A percentile compares a stretch with the other conserved stretches of the same genome.
These are phyloP conservation scores for Musca domestica DNA, from an alignment of 1,140 invertebrate species.

Conservation along the genomic window DNA sequence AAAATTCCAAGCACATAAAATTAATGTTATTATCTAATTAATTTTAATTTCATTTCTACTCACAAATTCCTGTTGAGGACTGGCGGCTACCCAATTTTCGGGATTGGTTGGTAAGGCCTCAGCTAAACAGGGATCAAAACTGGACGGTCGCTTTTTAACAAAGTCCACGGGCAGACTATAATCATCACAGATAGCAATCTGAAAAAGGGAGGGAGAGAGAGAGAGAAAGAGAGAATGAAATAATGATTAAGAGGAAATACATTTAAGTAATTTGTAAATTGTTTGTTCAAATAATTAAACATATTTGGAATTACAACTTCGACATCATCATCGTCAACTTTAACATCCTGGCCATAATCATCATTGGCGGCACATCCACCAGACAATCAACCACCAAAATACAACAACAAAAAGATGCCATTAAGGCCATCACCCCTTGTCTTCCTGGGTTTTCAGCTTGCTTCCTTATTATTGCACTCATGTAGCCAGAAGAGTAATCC, in stretches of 20 bases:
- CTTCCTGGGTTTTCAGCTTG: neutral
- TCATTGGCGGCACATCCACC: no score
- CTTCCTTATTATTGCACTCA: neutral
- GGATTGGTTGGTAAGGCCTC: constrained; percentile 55
- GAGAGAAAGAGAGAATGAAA: neutral
- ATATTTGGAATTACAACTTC: neutral
- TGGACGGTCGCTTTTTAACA: constrained; percentile 65
- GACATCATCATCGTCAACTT: neutral
- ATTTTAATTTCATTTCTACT: constrained; percentile 38
- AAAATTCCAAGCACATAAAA: neutral
- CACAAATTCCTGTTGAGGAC: constrained; percentile 64
- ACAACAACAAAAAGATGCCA: neutral
- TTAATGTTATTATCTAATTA: no score
- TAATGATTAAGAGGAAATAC: neutral
- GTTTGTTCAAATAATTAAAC: neutral
- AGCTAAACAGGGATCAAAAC: constrained; percentile 60
- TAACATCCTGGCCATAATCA: no score
- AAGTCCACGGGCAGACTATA: constrained; percentile 78
- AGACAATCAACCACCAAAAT: neutral
- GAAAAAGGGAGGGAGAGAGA: constrained; percentile 48
- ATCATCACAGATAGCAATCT: constrained; percentile 76
- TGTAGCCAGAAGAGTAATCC: neutral
- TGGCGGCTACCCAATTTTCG: constrained; percentile 57
- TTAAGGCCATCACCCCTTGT: neutral
- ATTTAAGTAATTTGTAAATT: neutral